Percentiles rank a stretch among this genome's conserved stretches.
phyloP scores from a whole-genome alignment of 2,888 invertebrate species.

The Tetramorium bicarinatum region DNA sequence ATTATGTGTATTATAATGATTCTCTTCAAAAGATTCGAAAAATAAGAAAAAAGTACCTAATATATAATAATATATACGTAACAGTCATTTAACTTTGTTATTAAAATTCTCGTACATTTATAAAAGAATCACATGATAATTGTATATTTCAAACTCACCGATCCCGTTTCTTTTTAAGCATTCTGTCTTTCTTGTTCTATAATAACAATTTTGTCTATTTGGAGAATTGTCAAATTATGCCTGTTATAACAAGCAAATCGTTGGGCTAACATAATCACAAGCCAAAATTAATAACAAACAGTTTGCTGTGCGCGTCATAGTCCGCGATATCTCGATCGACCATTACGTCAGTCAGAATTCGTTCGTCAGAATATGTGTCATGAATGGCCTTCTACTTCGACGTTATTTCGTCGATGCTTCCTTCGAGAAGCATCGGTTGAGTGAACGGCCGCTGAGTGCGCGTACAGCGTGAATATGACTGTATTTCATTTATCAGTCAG shows the following conservation, averaged over 20 bases:
- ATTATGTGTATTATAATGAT: background rate
- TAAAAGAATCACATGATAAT: background rate
- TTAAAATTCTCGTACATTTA: too few species aligned
- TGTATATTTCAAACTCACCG: background rate
- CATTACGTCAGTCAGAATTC: conserved; percentile 23
- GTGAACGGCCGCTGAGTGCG: conserved; percentile 25
- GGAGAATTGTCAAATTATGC: background rate
- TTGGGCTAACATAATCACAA: background rate
- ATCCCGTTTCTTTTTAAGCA: background rate
- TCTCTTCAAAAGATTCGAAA: background rate
- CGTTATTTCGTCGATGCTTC: conserved; percentile 40
- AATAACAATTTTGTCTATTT: background rate
- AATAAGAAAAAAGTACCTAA: background rate
- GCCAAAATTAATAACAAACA: conserved; percentile 14
- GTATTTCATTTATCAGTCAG: conserved; percentile 33
- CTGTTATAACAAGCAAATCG: background rate
- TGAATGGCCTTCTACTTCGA: conserved; percentile 20
- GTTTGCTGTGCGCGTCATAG: background rate
- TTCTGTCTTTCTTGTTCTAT: background rate
- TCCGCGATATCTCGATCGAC: conserved; percentile 16
- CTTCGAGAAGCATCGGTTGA: conserved; percentile 8
- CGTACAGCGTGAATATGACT: background rate
- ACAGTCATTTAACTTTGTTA: background rate
- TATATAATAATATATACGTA: background rate
- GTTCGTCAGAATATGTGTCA: conserved; percentile 36